A percentile compares a stretch with the other conserved stretches of the same genome.
Conservation (phyloP, 2,113 vertebrate genomes). For the Saguinus imperator region DNA sequence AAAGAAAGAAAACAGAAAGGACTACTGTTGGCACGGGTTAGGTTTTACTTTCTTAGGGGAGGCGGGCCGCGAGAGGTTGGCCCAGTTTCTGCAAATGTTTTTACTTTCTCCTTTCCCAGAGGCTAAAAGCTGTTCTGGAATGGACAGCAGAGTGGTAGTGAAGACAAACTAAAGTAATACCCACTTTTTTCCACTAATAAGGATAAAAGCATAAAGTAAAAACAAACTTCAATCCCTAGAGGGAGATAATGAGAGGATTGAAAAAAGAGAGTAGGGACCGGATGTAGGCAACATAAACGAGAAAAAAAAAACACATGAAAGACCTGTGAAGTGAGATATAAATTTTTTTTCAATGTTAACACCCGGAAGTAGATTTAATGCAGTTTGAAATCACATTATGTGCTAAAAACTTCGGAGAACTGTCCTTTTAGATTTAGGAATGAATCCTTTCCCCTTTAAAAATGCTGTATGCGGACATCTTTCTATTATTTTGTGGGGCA, state of each 20-base stretch:
- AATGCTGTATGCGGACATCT: not conserved
- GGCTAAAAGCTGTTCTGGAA: too few species aligned
- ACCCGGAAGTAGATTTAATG: conserved; percentile 29
- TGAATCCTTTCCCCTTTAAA: conserved; percentile 24
- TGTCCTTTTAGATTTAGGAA: not conserved
- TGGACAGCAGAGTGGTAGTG: too few species aligned
- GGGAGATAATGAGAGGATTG: conserved; percentile 24
- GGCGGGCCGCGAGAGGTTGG: too few species aligned
- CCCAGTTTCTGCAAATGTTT: too few species aligned
- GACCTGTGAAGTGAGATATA: conserved; percentile 19
- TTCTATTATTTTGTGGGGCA: not conserved
- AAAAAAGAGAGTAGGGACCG: conserved; percentile 26
- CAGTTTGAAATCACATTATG: conserved; percentile 35
- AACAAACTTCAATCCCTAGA: conserved; percentile 50
- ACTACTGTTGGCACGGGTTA: too few species aligned
- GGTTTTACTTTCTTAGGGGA: too few species aligned
- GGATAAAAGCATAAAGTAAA: conserved; percentile 51
- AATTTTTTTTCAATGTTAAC: conserved; percentile 51
- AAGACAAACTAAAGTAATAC: conserved; percentile 53
- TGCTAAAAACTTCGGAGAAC: conserved; percentile 35
- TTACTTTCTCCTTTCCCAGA: too few species aligned
- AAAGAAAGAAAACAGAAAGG: too few species aligned
- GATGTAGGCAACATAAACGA: conserved; percentile 56
- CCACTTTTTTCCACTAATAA: conserved; percentile 50
- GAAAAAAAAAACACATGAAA: conserved; percentile 49